Base-by-base conservation (phyloP, 2,888 invertebrate genomes). In the Cheilosia soror region DNA sequence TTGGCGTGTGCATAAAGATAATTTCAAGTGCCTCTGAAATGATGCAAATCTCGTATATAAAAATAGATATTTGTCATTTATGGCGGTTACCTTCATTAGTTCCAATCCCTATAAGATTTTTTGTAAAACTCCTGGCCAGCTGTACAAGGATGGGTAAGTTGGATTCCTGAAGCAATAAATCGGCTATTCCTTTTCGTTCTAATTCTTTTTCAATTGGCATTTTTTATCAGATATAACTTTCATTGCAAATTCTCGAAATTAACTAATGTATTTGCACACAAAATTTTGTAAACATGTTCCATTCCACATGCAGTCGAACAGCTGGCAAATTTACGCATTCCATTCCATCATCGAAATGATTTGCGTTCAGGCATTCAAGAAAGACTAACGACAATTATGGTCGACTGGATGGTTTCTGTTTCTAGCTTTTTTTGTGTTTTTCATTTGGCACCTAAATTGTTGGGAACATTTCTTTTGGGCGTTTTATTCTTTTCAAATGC, bases 1-100 rank as follows among this genome's bases (percentile, higher is more conserved):
- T 92, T 2, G 92, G 90, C 1, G 93, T 92, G 88, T 94, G 93
- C 31, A 92, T 92, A 3, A 93, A 89, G 42, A 95, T 92, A 1
- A 92, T 92, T 65, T 93, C 90, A 5, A 94, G 90, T 0, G 94
- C 94, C 57, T 94, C 95, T 95, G 88, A 31, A 92, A 91, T 7
- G 29, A 9, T 65, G 13, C 7, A 66, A 57, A 51, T 44, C 27
- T 63, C 9, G 6, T 15, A 25, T 76, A 5, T 68, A 60, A 55
- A 11, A 51, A 40, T 58, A 60, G 40, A 9, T 3, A 11, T 53
- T 13, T 1, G 27, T 25, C 49, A 68, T 31, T 55, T 49, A 5
- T 9, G 11, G 7, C 11, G 4, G 5, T 75, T 82, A 90, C 91
- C 91, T 69, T 89, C 88, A 2, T 88, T 85, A 0, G 88, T 87